phyloP scores from a whole-genome alignment of 2,888 invertebrate species.

The Asteroscopus sphinx region DNA sequence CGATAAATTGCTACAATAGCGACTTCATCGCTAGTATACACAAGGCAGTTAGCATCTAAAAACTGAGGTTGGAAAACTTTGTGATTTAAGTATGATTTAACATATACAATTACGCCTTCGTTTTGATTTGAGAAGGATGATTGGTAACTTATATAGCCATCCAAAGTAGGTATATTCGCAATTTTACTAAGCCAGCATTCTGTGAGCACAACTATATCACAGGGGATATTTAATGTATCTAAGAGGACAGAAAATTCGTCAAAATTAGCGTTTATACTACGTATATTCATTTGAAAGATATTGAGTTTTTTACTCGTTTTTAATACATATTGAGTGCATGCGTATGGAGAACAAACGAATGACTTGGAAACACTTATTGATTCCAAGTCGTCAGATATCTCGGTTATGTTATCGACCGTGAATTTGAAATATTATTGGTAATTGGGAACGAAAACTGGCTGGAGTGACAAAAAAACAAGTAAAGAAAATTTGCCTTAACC shows the following conservation, averaged over 20 bases:
- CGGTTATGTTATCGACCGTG: neutral
- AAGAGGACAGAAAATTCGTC: neutral
- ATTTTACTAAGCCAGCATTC: slow-evolving; percentile 8
- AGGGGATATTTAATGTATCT: neutral
- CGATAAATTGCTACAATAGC: slow-evolving; percentile 4
- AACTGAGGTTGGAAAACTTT: neutral
- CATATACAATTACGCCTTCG: slow-evolving; percentile 1
- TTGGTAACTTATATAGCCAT: neutral
- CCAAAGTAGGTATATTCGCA: neutral
- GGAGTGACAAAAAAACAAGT: neutral
- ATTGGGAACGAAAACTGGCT: neutral
- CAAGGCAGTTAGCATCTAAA: neutral
- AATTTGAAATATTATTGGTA: neutral
- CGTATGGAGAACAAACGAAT: neutral
- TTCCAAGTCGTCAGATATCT: slow-evolving; percentile 2
- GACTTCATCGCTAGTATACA: slow-evolving; percentile 1
- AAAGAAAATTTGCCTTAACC: too few relatives aligned
- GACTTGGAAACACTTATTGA: neutral
- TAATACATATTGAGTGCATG: neutral
- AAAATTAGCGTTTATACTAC: slow-evolving; percentile 1
- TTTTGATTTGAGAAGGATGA: slow-evolving; percentile 1
- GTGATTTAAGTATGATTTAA: slow-evolving; percentile 2
- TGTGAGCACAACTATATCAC: neutral
- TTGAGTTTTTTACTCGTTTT: neutral
- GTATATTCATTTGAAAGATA: slow-evolving; percentile 2